A percentile compares a stretch with the other conserved stretches of the same genome.
Evolutionary conservation across 2,113 vertebrate genomes (phyloP).

Genomic region (Taxidea taxus): DNA sequence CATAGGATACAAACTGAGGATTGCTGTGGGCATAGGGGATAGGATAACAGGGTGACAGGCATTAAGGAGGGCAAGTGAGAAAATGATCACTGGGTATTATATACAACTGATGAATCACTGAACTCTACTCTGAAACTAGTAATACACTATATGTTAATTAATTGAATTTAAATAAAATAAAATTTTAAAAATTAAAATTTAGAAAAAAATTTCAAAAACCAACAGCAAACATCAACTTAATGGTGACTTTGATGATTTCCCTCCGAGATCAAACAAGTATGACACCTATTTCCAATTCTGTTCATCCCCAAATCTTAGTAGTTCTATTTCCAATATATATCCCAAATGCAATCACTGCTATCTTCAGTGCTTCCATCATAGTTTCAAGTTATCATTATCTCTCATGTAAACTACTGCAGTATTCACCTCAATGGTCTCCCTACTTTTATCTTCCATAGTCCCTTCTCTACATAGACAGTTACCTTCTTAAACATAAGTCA

Average conservation of each 20-base stretch:
- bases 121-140: neutral
- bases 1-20: too few species aligned
- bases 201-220: neutral
- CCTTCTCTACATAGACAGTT: neutral
- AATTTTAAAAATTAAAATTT: neutral
- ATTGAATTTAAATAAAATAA: neutral
- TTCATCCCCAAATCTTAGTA: neutral
- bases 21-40: too few species aligned
- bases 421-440: neutral
- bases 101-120: too few species aligned
- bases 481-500: neutral
- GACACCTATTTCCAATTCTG: neutral
- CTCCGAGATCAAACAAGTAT: neutral
- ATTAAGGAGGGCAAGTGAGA: too few species aligned
- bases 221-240: conserved; percentile 1
- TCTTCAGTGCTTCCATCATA: neutral
- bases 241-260: neutral
- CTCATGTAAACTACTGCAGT: neutral
- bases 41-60: too few species aligned
- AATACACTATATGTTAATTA: neutral
- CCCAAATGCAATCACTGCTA: neutral
- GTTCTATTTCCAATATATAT: neutral
- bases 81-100: too few species aligned
- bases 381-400: neutral
- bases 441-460: neutral